A percentile compares a stretch with the other conserved stretches of the same genome.
phyloP scores from a whole-genome alignment of 2,113 vertebrate genomes.

The Triplophysa siluroides region DNA sequence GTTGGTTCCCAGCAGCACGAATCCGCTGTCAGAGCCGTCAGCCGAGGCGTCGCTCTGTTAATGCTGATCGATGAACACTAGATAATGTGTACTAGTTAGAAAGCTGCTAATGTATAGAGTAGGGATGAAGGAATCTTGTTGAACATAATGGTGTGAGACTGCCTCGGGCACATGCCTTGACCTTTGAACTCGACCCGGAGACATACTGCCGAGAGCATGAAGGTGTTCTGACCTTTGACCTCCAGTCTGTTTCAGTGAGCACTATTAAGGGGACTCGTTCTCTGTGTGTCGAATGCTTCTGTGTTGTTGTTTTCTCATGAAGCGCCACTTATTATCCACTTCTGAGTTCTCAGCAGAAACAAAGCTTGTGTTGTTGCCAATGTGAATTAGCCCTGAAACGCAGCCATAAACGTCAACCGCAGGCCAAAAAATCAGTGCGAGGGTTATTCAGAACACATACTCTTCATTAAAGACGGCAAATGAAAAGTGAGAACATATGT shows the following conservation, averaged over 20 bases:
- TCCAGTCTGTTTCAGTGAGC: constrained; percentile 1
- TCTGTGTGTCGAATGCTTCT: not conserved
- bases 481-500: not conserved
- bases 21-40: not conserved
- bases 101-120: too few relatives aligned
- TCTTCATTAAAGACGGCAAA: not conserved
- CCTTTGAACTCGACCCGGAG: not conserved
- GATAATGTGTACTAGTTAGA: not conserved
- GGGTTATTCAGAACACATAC: not conserved
- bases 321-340: constrained; percentile 11
- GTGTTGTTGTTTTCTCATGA: not conserved
- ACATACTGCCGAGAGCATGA: not conserved
- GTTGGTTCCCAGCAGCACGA: not conserved
- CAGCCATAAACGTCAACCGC: constrained; percentile 3
- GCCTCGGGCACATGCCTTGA: constrained; percentile 26
- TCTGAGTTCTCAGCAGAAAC: not conserved
- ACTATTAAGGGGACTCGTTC: not conserved
- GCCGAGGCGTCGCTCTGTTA: not conserved
- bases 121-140: too few relatives aligned
- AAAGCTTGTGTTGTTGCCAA: constrained; percentile 23
- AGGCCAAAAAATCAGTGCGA: not conserved
- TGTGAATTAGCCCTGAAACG: not conserved
- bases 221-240: constrained; percentile 11
- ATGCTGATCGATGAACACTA: not conserved
- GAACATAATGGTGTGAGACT: too few relatives aligned